phyloP scores from a whole-genome alignment of 2,797 vertebrate species.

The Pyrocephalus nanus region DNA sequence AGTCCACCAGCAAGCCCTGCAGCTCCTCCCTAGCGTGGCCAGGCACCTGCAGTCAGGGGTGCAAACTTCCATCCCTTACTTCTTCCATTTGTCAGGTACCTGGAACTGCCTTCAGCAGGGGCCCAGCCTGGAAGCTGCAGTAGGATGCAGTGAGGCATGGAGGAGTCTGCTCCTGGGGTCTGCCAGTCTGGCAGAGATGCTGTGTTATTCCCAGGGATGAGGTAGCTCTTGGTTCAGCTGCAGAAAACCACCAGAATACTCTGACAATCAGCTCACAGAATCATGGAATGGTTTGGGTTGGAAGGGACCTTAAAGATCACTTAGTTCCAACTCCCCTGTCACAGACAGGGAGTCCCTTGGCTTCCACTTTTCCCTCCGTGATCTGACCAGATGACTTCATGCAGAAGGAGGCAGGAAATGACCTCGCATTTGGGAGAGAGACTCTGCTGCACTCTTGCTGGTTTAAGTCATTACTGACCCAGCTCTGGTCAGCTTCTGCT shows the following conservation, averaged over 20 bases:
- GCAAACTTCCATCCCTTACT: background rate
- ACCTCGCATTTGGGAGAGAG: background rate
- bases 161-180: background rate
- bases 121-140: background rate
- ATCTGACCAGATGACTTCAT: background rate
- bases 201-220: background rate
- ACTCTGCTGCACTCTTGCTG: background rate
- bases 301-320: background rate
- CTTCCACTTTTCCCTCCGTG: background rate
- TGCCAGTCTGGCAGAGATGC: background rate
- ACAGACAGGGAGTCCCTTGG: background rate
- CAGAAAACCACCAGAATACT: background rate
- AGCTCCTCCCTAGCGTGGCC: background rate
- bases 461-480: background rate
- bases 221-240: background rate
- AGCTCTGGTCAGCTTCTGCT: background rate
- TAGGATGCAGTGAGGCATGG: background rate
- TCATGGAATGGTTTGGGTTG: background rate
- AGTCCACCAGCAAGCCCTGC: background rate
- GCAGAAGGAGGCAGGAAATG: background rate
- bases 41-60: background rate
- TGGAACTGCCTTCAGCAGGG: background rate
- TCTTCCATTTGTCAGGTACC: background rate
- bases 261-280: background rate
- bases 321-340: background rate